Evolutionary conservation across 1,140 invertebrate genomes (phyloP).

Genomic region (Aporrectodea caliginosa): DNA sequence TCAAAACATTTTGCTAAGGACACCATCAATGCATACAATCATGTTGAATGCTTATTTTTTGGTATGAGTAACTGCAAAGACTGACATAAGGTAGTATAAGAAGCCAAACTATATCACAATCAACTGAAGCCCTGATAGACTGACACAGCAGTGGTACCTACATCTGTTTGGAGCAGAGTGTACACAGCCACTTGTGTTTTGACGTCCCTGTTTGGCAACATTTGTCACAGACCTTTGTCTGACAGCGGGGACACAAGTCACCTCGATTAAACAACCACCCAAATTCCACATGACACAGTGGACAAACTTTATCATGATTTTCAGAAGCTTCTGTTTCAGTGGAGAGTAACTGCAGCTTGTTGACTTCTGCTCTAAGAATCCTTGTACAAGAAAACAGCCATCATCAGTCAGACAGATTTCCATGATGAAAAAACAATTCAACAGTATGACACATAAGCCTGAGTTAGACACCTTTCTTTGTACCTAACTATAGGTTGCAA

Average conservation of each 20-base stretch:
- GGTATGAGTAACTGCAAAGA: too few relatives aligned
- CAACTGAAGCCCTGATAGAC: too few relatives aligned
- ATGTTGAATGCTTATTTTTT: too few relatives aligned
- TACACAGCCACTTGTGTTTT: neutral
- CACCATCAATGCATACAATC: too few relatives aligned
- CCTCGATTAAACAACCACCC: neutral
- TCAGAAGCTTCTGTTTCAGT: neutral
- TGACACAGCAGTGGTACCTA: neutral
- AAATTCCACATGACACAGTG: neutral
- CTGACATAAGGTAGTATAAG: too few relatives aligned
- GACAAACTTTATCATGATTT: neutral
- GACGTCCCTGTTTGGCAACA: neutral
- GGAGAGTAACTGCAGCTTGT: neutral
- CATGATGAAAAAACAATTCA: too few relatives aligned
- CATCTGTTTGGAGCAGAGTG: neutral
- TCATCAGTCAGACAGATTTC: too few relatives aligned
- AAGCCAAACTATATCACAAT: too few relatives aligned
- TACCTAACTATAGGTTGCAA: too few relatives aligned
- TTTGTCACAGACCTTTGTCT: neutral
- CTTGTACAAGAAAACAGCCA: neutral
- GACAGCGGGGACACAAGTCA: neutral
- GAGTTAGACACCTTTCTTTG: too few relatives aligned
- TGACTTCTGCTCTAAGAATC: neutral
- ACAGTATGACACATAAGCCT: too few relatives aligned
- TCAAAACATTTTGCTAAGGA: too few relatives aligned